These are phyloP conservation scores for Phrynosoma platyrhinos DNA, from an alignment of 2,113 vertebrate genomes.

Conservation along the genomic window DNA sequence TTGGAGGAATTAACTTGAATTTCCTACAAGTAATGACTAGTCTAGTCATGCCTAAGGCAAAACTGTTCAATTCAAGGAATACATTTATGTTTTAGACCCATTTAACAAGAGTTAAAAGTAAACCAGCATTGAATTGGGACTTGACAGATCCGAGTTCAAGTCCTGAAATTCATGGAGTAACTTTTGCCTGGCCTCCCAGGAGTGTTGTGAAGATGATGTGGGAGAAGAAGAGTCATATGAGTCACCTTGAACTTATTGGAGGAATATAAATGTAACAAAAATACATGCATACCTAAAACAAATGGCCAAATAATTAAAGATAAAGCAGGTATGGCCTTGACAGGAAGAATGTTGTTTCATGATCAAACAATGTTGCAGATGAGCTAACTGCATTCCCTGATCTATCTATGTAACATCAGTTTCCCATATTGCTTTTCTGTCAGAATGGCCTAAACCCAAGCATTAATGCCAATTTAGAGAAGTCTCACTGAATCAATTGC, in stretches of 20 bases:
- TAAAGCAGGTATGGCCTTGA: background rate
- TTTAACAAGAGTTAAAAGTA: background rate
- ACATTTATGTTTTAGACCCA: background rate
- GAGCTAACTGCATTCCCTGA: background rate
- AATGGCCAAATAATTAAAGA: no score
- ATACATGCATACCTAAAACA: no score
- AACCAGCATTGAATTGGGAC: background rate
- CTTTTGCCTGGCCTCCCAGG: no score
- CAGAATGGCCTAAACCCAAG: no score
- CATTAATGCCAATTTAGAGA: no score
- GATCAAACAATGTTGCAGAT: background rate
- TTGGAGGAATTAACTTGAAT: background rate
- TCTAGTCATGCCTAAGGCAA: background rate
- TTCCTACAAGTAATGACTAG: background rate
- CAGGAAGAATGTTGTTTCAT: background rate
- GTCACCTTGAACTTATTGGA: no score
- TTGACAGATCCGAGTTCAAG: background rate
- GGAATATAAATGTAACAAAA: no score
- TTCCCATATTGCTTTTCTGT: background rate
- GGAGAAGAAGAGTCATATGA: no score
- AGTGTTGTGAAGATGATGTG: no score
- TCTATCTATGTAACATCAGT: background rate
- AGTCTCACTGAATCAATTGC: no score
- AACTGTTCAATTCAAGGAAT: background rate
- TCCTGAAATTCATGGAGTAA: no score